Conservation (phyloP, 2,113 vertebrate species). For the Harpagus bidentatus region DNA sequence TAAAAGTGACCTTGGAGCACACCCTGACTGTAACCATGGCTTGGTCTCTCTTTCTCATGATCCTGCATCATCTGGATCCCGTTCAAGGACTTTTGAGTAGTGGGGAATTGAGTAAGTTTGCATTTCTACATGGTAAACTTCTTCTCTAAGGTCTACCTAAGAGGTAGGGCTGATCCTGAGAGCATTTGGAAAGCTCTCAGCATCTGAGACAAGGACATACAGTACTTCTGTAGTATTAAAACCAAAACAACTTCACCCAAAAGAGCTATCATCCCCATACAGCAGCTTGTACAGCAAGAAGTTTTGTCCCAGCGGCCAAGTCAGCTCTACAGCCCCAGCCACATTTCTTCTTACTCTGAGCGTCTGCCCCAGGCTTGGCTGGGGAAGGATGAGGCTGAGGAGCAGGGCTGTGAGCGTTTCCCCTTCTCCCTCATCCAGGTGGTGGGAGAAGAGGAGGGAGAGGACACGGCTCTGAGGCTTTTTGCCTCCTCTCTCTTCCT, state of each 20-base stretch:
- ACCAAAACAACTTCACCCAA: not conserved
- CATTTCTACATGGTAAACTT: not conserved
- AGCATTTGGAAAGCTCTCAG: not conserved
- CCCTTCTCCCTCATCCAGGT: not conserved
- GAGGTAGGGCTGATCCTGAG: not conserved
- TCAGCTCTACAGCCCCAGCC: not conserved
- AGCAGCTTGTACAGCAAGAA: not conserved
- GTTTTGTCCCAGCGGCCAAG: not conserved
- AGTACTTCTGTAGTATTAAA: not conserved
- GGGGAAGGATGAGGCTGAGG: not conserved
- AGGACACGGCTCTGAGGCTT: not conserved
- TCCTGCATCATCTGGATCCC: not conserved
- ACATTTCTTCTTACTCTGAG: not conserved
- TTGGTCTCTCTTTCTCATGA: not conserved
- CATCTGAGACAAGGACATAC: not conserved
- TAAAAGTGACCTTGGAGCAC: not conserved
- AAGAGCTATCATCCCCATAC: not conserved
- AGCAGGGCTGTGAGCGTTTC: rapidly evolving
- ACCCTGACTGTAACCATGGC: not conserved
- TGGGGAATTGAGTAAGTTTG: not conserved
- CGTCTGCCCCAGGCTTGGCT: not conserved
- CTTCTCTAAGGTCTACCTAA: not conserved
- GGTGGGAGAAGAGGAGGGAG: not conserved
- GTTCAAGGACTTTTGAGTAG: not conserved
- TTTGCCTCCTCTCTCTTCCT: not conserved